These are phyloP conservation scores for Plecturocebus donacophilus DNA, from an alignment of 2,113 vertebrate species.

Conservation along the genomic window DNA sequence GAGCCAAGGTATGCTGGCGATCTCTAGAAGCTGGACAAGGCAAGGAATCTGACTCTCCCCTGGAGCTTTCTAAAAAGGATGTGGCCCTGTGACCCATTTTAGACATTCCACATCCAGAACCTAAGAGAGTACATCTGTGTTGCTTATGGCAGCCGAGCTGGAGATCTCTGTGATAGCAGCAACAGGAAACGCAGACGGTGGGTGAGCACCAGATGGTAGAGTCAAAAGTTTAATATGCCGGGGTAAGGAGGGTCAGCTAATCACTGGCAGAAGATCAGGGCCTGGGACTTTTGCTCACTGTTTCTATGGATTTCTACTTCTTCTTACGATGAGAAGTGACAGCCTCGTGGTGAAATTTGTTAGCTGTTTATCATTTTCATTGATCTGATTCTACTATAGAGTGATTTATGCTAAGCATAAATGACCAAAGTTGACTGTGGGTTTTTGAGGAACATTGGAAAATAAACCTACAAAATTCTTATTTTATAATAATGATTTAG, in stretches of 20 bases:
- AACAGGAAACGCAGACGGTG: fast-evolving
- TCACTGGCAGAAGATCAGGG: background rate
- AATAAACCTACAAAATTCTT: background rate
- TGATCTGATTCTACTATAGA: fast-evolving
- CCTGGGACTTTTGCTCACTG: background rate
- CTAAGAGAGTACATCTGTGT: background rate
- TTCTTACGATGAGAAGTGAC: background rate
- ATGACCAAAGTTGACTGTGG: background rate
- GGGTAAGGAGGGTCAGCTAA: background rate
- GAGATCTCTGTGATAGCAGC: background rate
- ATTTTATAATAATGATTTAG: no score
- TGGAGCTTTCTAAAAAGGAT: background rate
- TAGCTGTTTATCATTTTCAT: background rate
- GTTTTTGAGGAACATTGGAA: background rate
- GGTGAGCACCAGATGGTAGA: fast-evolving
- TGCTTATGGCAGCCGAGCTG: background rate
- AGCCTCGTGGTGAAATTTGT: fast-evolving
- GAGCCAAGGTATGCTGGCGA: fast-evolving
- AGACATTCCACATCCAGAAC: no score
- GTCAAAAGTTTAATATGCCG: fast-evolving
- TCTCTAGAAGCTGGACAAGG: fast-evolving
- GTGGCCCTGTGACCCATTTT: background rate
- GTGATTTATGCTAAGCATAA: no score
- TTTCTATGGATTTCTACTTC: background rate
- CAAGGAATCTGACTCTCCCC: background rate